These are phyloP conservation scores for Bombus confusus DNA, from an alignment of 1,140 invertebrate genomes.

Conservation along the genomic window DNA sequence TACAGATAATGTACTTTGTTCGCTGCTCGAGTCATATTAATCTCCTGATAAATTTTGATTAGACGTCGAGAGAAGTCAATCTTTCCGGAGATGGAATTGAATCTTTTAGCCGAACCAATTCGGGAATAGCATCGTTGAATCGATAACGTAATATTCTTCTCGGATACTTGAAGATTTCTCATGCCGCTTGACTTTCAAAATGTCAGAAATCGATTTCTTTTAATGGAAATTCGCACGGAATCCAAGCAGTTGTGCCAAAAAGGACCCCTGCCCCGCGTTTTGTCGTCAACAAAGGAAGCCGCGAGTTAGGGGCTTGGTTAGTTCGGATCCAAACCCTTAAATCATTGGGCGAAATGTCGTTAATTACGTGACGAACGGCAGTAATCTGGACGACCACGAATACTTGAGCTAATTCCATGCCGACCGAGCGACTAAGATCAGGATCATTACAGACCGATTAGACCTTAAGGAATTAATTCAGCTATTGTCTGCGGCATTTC, in stretches of 20 bases:
- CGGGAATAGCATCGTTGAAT: too few relatives aligned
- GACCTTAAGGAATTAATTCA: constrained; percentile 77
- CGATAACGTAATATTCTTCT: too few relatives aligned
- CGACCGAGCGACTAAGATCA: constrained; percentile 57
- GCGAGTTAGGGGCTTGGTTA: neutral
- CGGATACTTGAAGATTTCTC: too few relatives aligned
- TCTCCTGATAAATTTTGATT: too few relatives aligned
- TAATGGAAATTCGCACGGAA: neutral
- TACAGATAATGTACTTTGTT: too few relatives aligned
- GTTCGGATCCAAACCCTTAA: constrained; percentile 53
- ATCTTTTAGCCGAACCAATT: too few relatives aligned
- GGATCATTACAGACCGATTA: constrained; percentile 77
- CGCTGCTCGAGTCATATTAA: too few relatives aligned
- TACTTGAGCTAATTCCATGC: constrained; percentile 61
- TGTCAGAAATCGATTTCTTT: neutral
- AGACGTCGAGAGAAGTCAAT: too few relatives aligned
- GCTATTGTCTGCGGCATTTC: constrained; percentile 76
- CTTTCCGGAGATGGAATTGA: too few relatives aligned
- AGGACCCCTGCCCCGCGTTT: neutral
- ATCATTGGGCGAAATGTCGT: constrained; percentile 63
- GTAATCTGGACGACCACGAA: constrained; percentile 50
- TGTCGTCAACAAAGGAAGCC: constrained; percentile 38
- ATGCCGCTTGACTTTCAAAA: too few relatives aligned
- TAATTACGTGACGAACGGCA: constrained; percentile 64
- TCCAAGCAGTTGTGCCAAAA: neutral